Evolutionary conservation across 2,797 vertebrate genomes (phyloP), one percentile per base, ranked within the genome.

Genomic region (Salmo trutta): DNA sequence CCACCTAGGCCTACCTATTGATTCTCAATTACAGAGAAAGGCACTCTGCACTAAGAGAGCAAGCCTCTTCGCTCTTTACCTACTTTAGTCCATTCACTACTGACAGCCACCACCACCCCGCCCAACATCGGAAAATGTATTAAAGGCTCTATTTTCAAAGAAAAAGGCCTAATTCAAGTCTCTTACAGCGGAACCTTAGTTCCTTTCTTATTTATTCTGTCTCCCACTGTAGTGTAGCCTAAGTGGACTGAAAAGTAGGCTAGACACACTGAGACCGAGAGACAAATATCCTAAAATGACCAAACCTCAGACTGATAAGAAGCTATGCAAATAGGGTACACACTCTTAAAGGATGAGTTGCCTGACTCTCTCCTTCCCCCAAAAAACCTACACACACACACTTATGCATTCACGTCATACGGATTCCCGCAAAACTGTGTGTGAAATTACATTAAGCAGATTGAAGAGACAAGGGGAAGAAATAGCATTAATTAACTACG

Each of bases 401-500:
- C 70, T n/a, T 41, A 16, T 17, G 14, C 14, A 10, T 14, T 14
- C 53, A 77, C n/a, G n/a, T 29, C 74, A 16, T 33, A 36, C 17
- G 53, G 10, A 41, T 51, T 68, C 29, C 19, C 8, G 65, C 47
- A 68, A 41, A 62, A 56, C 29, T 27, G 21, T 33, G 6, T 51
- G 17, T 47, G 16, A 53, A 79, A 76, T 53, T 5, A 36, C 72
- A 75, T 74, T 79, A 76, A 77, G 47, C 73, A 78, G 81, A 77
- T 47, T 59, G 47, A 75, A 71, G 4, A 77, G 77, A 73, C 62
- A 65, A 67, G 59, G 65, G 74, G 24, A 68, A 64, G 79, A 71
- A 62, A 79, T 33, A 67, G 64, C 77, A 79, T 86, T 85, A 83
- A 87, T 82, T 81, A 79, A 84, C 76, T 80, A 52, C 66, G 74